Conservation (phyloP, 2,113 vertebrate genomes). For the Saguinus imperator region DNA sequence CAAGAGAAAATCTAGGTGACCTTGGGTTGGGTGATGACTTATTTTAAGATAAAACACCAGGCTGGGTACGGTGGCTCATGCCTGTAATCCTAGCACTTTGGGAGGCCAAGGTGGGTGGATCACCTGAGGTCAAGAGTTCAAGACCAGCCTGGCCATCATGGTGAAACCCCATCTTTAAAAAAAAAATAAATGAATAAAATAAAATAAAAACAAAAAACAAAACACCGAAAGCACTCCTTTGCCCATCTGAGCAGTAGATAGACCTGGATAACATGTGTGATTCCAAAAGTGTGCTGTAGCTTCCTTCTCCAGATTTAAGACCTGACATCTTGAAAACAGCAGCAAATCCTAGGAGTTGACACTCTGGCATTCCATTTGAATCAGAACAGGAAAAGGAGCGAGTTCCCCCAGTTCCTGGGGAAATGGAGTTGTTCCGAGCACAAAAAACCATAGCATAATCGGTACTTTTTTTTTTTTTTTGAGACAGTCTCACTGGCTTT, state of each 20-base stretch:
- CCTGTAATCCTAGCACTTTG: too few relatives aligned
- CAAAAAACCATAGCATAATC: slow-evolving; percentile 93
- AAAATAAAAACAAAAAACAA: too few relatives aligned
- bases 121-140: too few relatives aligned
- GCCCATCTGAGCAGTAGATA: slow-evolving; percentile 81
- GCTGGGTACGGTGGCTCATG: too few relatives aligned
- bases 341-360: slow-evolving; percentile 94
- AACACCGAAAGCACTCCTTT: background rate
- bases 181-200: too few relatives aligned
- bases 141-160: too few relatives aligned
- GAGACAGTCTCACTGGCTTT: too few relatives aligned
- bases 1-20: background rate
- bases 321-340: slow-evolving; percentile 93
- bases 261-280: slow-evolving; percentile 81
- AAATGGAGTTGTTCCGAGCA: slow-evolving; percentile 92
- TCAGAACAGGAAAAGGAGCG: slow-evolving; percentile 92
- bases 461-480: slow-evolving; percentile 81
- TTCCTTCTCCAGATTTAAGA: slow-evolving; percentile 89
- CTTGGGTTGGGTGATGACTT: background rate
- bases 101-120: too few relatives aligned
- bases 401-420: slow-evolving; percentile 90
- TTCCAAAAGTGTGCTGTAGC: slow-evolving; percentile 87
- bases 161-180: too few relatives aligned
- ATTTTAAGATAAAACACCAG: background rate
- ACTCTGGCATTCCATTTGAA: slow-evolving; percentile 85